phyloP scores from a whole-genome alignment of 2,113 vertebrate species.

The Oreotrochilus melanogaster region DNA sequence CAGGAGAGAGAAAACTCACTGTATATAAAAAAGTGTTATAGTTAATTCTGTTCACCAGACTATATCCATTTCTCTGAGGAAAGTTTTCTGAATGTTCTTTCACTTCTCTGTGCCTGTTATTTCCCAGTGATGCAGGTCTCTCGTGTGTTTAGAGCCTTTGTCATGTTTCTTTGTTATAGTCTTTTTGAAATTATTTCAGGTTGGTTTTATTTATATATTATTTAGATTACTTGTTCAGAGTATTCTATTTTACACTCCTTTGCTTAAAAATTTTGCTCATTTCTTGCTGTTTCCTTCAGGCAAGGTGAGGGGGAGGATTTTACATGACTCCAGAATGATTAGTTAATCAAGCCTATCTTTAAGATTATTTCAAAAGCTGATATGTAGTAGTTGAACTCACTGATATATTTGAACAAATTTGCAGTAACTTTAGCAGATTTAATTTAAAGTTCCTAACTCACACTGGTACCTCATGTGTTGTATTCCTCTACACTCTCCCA shows the following conservation, averaged over 20 bases:
- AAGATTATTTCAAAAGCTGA: background rate
- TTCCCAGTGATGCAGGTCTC: background rate
- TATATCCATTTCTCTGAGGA: background rate
- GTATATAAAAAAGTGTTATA: background rate
- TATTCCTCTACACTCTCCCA: background rate
- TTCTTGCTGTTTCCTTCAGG: background rate
- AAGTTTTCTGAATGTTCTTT: background rate
- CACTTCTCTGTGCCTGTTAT: background rate
- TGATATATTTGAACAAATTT: background rate
- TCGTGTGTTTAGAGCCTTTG: background rate
- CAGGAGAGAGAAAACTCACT: background rate
- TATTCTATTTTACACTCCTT: background rate
- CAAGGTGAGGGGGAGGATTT: background rate
- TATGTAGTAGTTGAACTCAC: background rate
- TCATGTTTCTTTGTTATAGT: background rate
- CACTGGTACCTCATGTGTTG: fast-evolving
- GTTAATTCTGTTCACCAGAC: background rate
- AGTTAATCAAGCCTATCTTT: background rate
- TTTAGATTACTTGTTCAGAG: background rate
- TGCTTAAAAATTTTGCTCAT: background rate
- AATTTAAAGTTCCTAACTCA: background rate
- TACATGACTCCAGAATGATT: background rate
- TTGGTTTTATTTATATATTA: background rate
- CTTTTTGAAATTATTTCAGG: background rate
- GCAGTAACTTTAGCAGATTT: background rate